Conservation (phyloP, 2,888 invertebrate species). For the Steromphala cineraria region DNA sequence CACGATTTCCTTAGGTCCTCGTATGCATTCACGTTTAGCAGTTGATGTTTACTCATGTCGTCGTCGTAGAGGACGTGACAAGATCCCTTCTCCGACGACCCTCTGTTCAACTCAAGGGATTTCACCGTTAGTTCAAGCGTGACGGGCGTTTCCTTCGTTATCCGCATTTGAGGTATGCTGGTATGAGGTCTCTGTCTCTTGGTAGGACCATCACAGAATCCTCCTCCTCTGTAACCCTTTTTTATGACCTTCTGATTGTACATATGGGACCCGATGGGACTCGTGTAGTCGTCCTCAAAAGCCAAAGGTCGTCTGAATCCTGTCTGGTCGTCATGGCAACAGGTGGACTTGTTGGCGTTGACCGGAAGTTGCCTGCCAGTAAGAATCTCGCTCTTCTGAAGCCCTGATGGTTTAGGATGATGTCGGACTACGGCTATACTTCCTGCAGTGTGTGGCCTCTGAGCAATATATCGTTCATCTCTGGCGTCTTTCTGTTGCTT, state of each 20-base stretch:
- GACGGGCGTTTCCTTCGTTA: background rate
- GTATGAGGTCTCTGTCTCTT: background rate
- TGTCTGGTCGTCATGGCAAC: background rate
- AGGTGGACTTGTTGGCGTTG: background rate
- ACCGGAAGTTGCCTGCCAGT: slow-evolving; percentile 14
- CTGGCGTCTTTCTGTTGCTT: slow-evolving; percentile 1
- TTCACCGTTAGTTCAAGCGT: background rate
- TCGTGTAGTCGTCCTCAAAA: background rate
- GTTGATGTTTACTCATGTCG: background rate
- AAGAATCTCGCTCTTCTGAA: slow-evolving; percentile 24
- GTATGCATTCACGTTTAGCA: background rate
- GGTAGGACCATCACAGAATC: background rate
- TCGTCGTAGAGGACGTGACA: background rate
- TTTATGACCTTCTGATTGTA: background rate
- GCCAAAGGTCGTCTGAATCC: background rate
- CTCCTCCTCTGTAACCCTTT: background rate
- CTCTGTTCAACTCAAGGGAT: background rate
- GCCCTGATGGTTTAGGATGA: slow-evolving; percentile 20
- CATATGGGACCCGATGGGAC: background rate
- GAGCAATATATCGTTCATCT: background rate
- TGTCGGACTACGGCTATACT: slow-evolving; percentile 28
- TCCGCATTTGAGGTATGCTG: background rate
- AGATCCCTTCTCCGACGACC: background rate
- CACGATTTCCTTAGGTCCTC: background rate
- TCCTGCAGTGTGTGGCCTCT: slow-evolving; percentile 27